These are phyloP conservation scores for Elgaria multicarinata DNA, from an alignment of 2,113 vertebrate species.

Conservation along the genomic window DNA sequence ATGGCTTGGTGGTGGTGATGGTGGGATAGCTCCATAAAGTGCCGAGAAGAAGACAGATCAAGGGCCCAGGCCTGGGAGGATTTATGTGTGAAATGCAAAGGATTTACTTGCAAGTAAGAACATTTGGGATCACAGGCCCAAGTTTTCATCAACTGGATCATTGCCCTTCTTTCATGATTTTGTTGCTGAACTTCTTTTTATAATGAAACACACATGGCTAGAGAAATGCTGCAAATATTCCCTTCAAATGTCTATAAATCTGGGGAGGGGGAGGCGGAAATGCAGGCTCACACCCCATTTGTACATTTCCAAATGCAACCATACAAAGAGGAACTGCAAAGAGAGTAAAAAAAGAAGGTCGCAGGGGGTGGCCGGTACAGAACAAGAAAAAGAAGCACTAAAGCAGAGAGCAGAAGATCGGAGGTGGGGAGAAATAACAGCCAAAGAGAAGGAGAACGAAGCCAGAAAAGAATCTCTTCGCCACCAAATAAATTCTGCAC, in stretches of 20 bases:
- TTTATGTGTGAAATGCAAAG: not conserved
- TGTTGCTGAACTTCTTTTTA: not conserved
- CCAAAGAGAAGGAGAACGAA: not conserved
- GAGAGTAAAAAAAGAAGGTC: too few species aligned
- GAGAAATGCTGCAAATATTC: not conserved
- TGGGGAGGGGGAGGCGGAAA: not conserved
- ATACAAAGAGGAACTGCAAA: not conserved
- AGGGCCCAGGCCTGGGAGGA: not conserved
- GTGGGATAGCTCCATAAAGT: not conserved
- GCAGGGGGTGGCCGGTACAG: too few species aligned
- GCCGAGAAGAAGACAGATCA: not conserved
- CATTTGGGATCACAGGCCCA: not conserved
- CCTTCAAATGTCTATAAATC: constrained; percentile 15
- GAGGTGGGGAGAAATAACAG: not conserved
- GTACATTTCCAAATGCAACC: not conserved
- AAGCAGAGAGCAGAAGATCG: not conserved
- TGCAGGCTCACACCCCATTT: not conserved
- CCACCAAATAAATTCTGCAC: not conserved
- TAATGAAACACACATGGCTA: constrained; percentile 36
- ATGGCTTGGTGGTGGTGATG: fast-evolving
- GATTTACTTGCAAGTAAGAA: constrained; percentile 5
- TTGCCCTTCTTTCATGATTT: not conserved
- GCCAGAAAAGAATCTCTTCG: not conserved
- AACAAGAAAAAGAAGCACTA: not conserved
- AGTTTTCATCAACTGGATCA: not conserved